Conservation (phyloP, 1,140 invertebrate genomes). For the Calosoma granatense region DNA sequence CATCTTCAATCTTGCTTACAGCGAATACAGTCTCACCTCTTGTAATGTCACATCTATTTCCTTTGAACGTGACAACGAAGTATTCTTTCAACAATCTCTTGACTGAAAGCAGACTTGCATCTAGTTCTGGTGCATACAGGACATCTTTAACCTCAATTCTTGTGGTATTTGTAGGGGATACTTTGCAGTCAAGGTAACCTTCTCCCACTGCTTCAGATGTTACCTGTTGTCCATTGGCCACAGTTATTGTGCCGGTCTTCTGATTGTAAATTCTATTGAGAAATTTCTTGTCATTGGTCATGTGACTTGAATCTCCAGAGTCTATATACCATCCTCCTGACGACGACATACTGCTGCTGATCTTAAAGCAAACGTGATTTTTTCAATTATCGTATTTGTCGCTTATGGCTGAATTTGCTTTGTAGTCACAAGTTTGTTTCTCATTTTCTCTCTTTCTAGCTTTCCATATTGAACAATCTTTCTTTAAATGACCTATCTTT, state of each 20-base stretch:
- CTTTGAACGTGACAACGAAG: neutral
- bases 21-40: neutral
- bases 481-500: neutral
- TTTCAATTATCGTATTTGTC: too few relatives aligned
- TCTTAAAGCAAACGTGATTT: neutral
- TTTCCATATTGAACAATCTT: neutral
- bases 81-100: neutral
- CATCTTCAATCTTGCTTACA: neutral
- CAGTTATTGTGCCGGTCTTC: neutral
- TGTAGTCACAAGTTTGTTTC: too few relatives aligned
- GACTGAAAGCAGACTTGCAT: neutral
- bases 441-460: neutral
- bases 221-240: neutral
- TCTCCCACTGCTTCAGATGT: neutral
- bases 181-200: neutral
- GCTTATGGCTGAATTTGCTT: neutral
- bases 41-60: neutral
- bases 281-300: neutral
- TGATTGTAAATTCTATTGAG: neutral
- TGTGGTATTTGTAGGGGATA: neutral
- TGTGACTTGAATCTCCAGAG: neutral
- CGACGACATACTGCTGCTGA: neutral
- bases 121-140: neutral
- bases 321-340: neutral
- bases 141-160: neutral